These are phyloP conservation scores for Hybognathus amarus DNA, from an alignment of 2,797 vertebrate species.

Conservation along the genomic window DNA sequence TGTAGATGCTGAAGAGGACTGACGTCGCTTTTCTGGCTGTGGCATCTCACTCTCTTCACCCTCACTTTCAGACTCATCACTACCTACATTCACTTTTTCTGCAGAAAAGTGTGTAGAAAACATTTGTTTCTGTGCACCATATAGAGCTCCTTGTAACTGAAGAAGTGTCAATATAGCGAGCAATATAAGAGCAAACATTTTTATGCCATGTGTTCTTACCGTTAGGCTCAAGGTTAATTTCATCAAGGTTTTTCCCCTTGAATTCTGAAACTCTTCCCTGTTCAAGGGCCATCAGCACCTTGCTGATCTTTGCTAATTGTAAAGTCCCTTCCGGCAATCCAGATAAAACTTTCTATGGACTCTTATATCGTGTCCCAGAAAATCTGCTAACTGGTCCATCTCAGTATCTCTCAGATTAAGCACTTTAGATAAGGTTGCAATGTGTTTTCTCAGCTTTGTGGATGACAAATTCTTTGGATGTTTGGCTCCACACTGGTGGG, in stretches of 20 bases:
- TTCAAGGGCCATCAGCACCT: constrained; percentile 3
- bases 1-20: background rate
- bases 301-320: constrained; percentile 5
- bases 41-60: background rate
- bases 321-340: background rate
- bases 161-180: background rate
- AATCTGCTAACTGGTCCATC: background rate
- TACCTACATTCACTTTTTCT: background rate
- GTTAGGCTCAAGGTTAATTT: background rate
- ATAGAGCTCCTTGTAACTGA: background rate
- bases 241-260: background rate
- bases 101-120: background rate
- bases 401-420: background rate
- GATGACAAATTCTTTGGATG: background rate
- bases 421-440: background rate
- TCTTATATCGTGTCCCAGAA: background rate
- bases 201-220: background rate
- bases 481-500: background rate
- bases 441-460: background rate
- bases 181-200: background rate
- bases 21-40: background rate
- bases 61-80: background rate
- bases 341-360: background rate
- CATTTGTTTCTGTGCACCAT: background rate
- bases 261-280: background rate